Evolutionary conservation across 2,888 invertebrate species (phyloP).

Genomic region (Pelosia muscerda): DNA sequence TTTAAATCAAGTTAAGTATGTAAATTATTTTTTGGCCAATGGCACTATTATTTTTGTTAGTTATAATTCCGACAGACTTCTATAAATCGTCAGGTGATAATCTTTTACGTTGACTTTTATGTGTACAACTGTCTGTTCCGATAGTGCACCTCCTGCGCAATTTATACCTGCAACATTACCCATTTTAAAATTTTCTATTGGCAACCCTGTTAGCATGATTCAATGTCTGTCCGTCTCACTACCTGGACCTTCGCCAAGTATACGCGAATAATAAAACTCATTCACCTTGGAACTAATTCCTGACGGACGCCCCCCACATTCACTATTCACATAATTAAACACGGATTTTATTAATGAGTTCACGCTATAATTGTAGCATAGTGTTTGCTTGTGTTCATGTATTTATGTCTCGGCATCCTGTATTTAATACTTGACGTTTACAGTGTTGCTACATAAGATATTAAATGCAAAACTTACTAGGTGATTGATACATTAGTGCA

Average conservation of each 20-base stretch:
- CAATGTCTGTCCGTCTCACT: constrained; percentile 66
- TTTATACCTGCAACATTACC: neutral
- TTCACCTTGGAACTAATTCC: constrained; percentile 61
- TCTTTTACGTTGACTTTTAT: too few species aligned
- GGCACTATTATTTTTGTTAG: too few species aligned
- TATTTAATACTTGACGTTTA: constrained; percentile 6
- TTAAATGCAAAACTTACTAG: neutral
- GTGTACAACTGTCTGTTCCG: too few species aligned
- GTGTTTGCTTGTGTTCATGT: constrained; percentile 23
- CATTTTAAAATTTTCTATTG: neutral
- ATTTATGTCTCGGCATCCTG: constrained; percentile 31
- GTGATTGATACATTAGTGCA: neutral
- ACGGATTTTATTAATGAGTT: constrained; percentile 43
- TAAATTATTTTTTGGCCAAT: too few species aligned
- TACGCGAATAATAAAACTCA: constrained; percentile 55
- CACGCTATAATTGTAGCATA: constrained; percentile 42
- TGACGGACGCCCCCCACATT: constrained; percentile 46
- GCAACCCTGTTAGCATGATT: constrained; percentile 59
- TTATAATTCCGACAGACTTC: too few species aligned
- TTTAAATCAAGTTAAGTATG: too few species aligned
- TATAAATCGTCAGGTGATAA: neutral
- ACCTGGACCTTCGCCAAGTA: constrained; percentile 68
- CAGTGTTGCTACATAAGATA: neutral
- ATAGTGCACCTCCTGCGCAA: too few species aligned
- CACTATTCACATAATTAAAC: constrained; percentile 45